Conservation (phyloP, 2,113 vertebrate species). For the Gulo gulo region DNA sequence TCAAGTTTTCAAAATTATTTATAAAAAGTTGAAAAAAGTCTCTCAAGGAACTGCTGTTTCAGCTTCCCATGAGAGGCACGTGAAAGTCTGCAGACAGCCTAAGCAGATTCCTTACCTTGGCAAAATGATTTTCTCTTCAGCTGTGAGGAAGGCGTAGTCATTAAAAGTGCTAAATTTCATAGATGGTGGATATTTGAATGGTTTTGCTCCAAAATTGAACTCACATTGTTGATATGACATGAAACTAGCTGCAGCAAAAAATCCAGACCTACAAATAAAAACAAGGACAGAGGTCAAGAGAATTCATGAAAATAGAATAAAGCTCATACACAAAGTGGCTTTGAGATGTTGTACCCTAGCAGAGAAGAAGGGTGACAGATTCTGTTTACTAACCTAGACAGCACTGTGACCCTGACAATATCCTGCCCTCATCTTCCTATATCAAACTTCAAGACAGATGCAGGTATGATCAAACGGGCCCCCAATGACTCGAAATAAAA, state of each 20-base stretch:
- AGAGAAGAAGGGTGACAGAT: neutral
- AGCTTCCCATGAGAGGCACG: neutral
- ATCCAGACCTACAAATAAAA: slow-evolving; percentile 90
- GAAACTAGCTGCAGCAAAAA: slow-evolving; percentile 99
- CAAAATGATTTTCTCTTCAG: slow-evolving; percentile 98
- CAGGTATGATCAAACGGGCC: slow-evolving; percentile 10
- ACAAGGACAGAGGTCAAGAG: neutral
- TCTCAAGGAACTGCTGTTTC: slow-evolving; percentile 16
- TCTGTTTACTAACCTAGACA: neutral
- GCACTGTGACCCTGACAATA: neutral
- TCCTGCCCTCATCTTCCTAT: slow-evolving; percentile 14
- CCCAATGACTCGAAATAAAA: slow-evolving; percentile 38
- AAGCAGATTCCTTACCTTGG: slow-evolving; percentile 87
- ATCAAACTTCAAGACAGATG: slow-evolving; percentile 1
- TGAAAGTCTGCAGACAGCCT: neutral
- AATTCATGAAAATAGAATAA: neutral
- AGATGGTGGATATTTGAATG: slow-evolving; percentile 95
- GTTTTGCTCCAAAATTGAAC: slow-evolving; percentile 98
- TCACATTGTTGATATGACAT: slow-evolving; percentile 99
- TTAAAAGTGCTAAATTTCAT: slow-evolving; percentile 99
- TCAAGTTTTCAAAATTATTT: slow-evolving; percentile 36
- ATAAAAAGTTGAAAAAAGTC: neutral
- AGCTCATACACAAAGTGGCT: neutral
- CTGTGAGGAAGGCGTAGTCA: slow-evolving; percentile 93
- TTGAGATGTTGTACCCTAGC: neutral